A percentile compares a stretch with the other conserved stretches of the same genome.
These are phyloP conservation scores for Calcarius lapponicus DNA, from an alignment of 2,797 vertebrate genomes.

Conservation along the genomic window DNA sequence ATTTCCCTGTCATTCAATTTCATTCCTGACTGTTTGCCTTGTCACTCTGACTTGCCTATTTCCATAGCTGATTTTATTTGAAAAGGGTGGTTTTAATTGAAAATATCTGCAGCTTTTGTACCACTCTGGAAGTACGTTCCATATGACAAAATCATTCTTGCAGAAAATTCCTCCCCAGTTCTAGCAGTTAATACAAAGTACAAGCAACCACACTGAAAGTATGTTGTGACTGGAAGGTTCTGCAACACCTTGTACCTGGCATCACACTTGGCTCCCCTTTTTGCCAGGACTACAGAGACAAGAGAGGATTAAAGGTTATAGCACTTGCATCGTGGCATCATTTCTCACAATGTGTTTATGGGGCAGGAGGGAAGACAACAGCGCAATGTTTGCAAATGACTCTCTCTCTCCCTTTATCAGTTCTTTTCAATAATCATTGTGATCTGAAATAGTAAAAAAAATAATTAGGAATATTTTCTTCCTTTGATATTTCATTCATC, in stretches of 20 bases:
- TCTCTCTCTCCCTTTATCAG: neutral
- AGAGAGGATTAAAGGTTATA: neutral
- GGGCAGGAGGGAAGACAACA: neutral
- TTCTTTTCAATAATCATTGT: neutral
- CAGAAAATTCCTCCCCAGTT: neutral
- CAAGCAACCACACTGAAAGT: neutral
- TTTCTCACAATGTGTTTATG: neutral
- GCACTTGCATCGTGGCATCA: neutral
- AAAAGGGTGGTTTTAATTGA: neutral
- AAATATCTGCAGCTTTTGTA: neutral
- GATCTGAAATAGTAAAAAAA: neutral
- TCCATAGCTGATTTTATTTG: neutral
- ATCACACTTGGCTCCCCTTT: neutral
- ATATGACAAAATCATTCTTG: neutral
- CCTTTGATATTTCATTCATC: slow-evolving; percentile 3
- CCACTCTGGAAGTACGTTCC: neutral
- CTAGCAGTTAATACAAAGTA: neutral
- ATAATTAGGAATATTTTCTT: neutral
- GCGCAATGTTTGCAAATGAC: neutral
- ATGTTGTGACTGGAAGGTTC: neutral
- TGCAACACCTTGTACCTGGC: neutral
- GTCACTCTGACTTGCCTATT: neutral
- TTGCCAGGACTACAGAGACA: neutral
- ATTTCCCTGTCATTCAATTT: neutral
- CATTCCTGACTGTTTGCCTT: neutral